Evolutionary conservation across 2,888 invertebrate species (phyloP), one percentile per base, ranked within the genome.

Genomic region (Onthophagus sagittarius): DNA sequence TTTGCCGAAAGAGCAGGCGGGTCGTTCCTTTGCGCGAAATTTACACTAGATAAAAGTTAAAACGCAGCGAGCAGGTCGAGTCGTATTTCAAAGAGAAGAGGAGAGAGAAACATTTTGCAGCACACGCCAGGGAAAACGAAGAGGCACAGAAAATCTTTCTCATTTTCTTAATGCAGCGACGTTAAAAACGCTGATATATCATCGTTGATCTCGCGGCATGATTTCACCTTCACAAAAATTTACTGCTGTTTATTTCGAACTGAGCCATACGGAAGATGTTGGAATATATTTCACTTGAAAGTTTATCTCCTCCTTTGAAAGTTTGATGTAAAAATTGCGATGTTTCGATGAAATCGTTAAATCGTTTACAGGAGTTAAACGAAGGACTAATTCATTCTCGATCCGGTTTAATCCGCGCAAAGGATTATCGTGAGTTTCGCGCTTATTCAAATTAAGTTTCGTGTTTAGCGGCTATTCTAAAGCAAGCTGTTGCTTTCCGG

Each of bases 151-250:
- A 23, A 73, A 71, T 75, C 72, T 32, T 39, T 67, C 70, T 75
- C 73, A 75, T 75, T 75, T 75, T 72, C 73, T 71, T 75, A 75
- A 75, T 75, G 75, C 71, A 73, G 64, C 23, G 23, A 73, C 65
- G 71, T 71, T 72, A 72, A 75, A 71, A 73, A 72, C 65, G 74
- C 71, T 75, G 75, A 71, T 69, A 72, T 72, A 73, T 75, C 74
- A 74, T 74, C 72, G 74, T 67, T 72, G 73, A 75, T 75, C 73
- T 73, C 71, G 71, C 63, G 72, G 70, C 70, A 62, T 70, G 69
- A 70, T 72, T 69, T 72, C 39, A 33, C 33, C 62, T 33, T 63
- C 69, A 53, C 31, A 72, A 63, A 71, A 72, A 69, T 75, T 70
- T 72, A 70, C 65, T 53, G 33, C 72, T 65, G 70, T 69, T 72